Evolutionary conservation across 2,113 vertebrate genomes (phyloP), one percentile per base, ranked within the genome.

Genomic region (Gnathonemus longibarbis): DNA sequence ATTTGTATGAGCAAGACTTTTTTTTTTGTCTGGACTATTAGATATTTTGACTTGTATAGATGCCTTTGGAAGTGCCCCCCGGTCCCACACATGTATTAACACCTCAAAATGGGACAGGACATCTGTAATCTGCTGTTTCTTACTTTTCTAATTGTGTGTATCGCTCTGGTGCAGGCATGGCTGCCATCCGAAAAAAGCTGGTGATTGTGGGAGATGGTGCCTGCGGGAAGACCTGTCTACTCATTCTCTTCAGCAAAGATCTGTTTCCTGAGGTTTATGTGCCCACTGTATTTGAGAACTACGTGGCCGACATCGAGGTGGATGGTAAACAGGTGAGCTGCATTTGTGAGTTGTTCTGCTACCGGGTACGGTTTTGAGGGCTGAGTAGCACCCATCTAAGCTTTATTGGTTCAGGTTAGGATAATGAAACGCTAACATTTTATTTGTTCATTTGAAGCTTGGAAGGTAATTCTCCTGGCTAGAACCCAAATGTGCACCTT

Each of bases 171-270:
- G 91, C 94, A 98, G 98, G 90, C 86, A 99, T 99, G 98, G 98
- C 98, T 94, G 98, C 98, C 92, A 99, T 99, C 95, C 96, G 98
- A 93, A 99, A 99, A 97, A 99, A 99, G 95, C 95, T 99, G 95
- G 98, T 99, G 90, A 99, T 99, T 94, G 98, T 99, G 66, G 98
- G 98, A 92, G 98, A 99, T 93, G 98, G 98, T 92, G 98, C 98
- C 87, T 99, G 98, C 93, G 98, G 98, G 84, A 99, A 99, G 94
- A 99, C 98, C 50, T 99, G 98, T 94, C 97, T 99, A 92, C 97
- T 99, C 92, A 99, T 99, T 7, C 97, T 99, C 91, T 99, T 99
- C 95, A 99, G 98, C 94, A 99, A 99, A 95, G 98, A 99, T 95
- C 98, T 98, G 94, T 99, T 99, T 93, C 98, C 98, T 88, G 98